Evolutionary conservation across 2,888 invertebrate genomes (phyloP).

Genomic region (Alviniconcha strummeri): DNA sequence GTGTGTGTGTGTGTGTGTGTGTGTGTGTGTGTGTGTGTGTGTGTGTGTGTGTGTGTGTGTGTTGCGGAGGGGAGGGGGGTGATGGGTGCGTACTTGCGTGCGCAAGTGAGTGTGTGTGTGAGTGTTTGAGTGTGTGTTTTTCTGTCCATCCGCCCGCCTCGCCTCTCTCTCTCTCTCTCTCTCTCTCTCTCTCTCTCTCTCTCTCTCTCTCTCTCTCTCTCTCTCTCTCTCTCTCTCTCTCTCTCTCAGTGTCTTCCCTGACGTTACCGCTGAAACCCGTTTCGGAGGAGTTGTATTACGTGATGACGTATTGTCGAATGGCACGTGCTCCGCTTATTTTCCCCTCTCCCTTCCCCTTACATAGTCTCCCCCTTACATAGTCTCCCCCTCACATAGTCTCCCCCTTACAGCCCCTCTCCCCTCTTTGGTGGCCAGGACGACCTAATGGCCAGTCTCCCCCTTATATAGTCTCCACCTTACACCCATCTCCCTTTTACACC

Average conservation of each 20-base stretch:
- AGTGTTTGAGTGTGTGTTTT: too few species aligned
- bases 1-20: conserved; percentile 6
- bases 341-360: neutral
- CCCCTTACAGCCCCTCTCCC: too few species aligned
- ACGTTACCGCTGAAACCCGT: neutral
- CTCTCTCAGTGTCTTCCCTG: neutral
- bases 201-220: conserved; percentile 12
- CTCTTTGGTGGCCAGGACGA: too few species aligned
- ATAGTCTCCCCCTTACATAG: neutral
- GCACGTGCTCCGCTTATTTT: neutral
- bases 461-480: too few species aligned
- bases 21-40: conserved; percentile 3
- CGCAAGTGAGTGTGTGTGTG: neutral
- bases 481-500: neutral
- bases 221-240: neutral
- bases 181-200: conserved; percentile 2
- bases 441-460: too few species aligned
- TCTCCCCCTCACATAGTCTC: neutral
- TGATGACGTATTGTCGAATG: too few species aligned
- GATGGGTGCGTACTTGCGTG: neutral
- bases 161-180: neutral
- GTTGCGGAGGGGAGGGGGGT: too few species aligned
- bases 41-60: conserved; percentile 1
- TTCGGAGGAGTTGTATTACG: too few species aligned
- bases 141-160: too few species aligned